Evolutionary conservation across 2,797 vertebrate species (phyloP).

Genomic region (Aselliscus stoliczkanus): DNA sequence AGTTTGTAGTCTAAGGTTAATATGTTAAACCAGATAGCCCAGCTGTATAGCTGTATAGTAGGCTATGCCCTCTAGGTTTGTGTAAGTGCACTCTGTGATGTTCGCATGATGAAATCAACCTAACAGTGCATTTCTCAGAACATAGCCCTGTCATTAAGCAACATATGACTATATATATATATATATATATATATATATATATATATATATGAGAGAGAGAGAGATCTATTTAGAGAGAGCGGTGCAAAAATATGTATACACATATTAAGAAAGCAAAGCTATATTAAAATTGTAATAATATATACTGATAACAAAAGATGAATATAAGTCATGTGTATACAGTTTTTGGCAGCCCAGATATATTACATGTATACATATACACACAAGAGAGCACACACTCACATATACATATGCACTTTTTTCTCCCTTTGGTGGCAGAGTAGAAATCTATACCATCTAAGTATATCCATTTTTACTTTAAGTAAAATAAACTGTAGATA

Average conservation of each 20-base stretch:
- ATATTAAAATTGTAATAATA: no score
- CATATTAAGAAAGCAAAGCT: no score
- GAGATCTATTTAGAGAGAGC: no score
- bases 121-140: not conserved
- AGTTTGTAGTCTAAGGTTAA: no score
- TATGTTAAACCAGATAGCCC: not conserved
- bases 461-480: not conserved
- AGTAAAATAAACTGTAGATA: not conserved
- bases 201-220: no score
- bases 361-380: not conserved
- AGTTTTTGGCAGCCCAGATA: no score
- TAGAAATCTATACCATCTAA: not conserved
- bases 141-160: not conserved
- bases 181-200: no score
- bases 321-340: no score
- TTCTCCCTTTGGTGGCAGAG: not conserved
- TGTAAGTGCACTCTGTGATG: not conserved
- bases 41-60: no score
- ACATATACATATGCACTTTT: not conserved
- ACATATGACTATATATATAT: not conserved
- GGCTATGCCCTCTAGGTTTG: not conserved
- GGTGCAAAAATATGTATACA: no score
- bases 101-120: not conserved
- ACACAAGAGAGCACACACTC: not conserved
- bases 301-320: no score